These are phyloP conservation scores for Selene dorsalis DNA, from an alignment of 2,797 vertebrate species.

Conservation along the genomic window DNA sequence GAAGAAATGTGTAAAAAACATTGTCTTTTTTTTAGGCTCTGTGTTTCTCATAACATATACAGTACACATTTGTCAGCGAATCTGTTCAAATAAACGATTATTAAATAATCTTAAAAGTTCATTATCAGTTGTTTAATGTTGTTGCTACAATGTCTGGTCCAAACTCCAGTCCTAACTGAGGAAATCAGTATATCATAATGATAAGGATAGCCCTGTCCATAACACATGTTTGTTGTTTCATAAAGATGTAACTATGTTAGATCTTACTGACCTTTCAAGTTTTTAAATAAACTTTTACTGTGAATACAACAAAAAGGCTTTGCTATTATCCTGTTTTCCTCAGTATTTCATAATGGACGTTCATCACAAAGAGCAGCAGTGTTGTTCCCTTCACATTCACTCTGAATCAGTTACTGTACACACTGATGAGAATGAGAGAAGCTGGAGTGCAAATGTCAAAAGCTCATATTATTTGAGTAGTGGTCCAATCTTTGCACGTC, in stretches of 20 bases:
- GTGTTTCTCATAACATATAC: neutral
- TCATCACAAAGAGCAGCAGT: neutral
- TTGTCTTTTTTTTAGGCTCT: neutral
- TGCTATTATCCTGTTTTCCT: neutral
- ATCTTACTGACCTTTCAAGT: neutral
- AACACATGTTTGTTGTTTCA: neutral
- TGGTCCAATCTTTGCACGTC: neutral
- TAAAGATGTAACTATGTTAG: neutral
- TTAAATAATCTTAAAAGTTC: neutral
- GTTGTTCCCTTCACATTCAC: neutral
- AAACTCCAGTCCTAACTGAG: neutral
- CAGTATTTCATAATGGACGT: neutral
- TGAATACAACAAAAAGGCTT: neutral
- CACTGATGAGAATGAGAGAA: constrained; percentile 16
- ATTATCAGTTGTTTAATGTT: too few species aligned
- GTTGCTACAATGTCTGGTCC: neutral
- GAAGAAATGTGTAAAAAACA: neutral
- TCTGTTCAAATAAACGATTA: neutral
- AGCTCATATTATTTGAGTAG: constrained; percentile 4
- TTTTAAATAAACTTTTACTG: neutral
- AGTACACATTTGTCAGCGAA: neutral
- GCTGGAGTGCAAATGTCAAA: constrained; percentile 1
- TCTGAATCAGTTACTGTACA: constrained; percentile 11
- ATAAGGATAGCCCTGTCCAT: neutral
- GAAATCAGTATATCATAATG: neutral